Conservation (phyloP, 2,113 vertebrate species). For the Pseudorectes ferrugineus region DNA sequence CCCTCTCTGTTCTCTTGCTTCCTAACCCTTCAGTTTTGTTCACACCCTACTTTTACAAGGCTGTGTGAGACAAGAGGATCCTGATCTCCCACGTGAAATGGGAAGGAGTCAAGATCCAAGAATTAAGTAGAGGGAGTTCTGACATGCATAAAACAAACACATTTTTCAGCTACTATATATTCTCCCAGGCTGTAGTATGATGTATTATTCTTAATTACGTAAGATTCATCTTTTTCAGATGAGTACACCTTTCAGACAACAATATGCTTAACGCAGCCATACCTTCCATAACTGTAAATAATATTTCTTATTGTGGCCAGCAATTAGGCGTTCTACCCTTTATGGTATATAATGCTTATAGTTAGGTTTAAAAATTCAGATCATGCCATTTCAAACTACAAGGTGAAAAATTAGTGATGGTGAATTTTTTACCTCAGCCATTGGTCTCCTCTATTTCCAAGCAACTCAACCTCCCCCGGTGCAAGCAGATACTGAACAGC, state of each 20-base stretch:
- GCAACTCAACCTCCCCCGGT: not conserved
- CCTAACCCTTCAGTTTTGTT: not conserved
- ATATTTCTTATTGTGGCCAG: not conserved
- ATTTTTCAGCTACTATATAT: not conserved
- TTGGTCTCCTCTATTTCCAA: not conserved
- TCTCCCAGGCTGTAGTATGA: not conserved
- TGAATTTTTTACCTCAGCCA: not conserved
- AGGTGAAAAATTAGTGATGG: not conserved
- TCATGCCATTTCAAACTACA: not conserved
- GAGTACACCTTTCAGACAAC: not conserved
- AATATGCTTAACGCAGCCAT: rapidly evolving
- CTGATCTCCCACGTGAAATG: not conserved
- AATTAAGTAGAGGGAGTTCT: not conserved
- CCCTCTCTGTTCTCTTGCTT: not conserved
- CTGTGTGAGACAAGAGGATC: not conserved
- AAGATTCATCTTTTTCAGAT: not conserved
- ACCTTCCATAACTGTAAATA: not conserved
- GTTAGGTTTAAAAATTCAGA: not conserved
- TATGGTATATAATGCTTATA: not conserved
- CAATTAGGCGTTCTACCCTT: not conserved
- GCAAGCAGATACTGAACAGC: not conserved
- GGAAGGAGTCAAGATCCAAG: not conserved
- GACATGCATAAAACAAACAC: not conserved
- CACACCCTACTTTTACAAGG: not conserved
- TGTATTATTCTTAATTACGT: not conserved